A percentile compares a stretch with the other conserved stretches of the same genome.
phyloP scores from a whole-genome alignment of 2,797 vertebrate species.

The Avahi laniger region DNA sequence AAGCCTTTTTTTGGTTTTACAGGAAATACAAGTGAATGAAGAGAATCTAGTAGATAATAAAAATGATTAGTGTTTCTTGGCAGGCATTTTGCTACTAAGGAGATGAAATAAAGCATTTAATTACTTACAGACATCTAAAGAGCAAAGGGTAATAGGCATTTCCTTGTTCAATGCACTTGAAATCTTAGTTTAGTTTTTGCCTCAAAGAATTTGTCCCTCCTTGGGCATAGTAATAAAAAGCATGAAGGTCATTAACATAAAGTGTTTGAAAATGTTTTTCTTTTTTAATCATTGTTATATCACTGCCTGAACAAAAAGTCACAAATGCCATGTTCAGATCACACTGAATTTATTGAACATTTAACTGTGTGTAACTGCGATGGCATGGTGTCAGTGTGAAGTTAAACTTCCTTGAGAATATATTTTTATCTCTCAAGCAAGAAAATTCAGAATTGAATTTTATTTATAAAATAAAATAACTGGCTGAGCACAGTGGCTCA shows the following conservation, averaged over 20 bases:
- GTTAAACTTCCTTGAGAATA: not conserved
- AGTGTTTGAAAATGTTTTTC: conserved; percentile 26
- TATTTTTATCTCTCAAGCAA: conserved; percentile 29
- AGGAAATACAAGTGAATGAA: conserved; percentile 22
- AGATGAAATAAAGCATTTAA: conserved; percentile 60
- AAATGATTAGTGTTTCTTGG: conserved; percentile 29
- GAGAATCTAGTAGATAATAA: conserved; percentile 29
- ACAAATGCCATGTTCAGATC: not conserved
- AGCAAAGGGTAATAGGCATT: not conserved
- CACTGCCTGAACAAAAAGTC: not conserved
- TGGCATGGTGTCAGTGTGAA: not conserved
- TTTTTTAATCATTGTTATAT: not conserved
- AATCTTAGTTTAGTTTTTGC: conserved; percentile 57
- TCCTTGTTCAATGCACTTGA: not conserved
- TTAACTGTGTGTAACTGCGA: not conserved
- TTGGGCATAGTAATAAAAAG: conserved; percentile 15
- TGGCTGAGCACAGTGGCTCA: no score
- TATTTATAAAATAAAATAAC: not conserved
- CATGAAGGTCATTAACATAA: conserved; percentile 20
- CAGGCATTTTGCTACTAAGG: conserved; percentile 54
- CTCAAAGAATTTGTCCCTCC: conserved; percentile 13
- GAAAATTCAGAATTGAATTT: not conserved
- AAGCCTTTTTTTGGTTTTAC: not conserved
- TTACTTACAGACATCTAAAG: conserved; percentile 23
- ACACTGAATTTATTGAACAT: conserved; percentile 13